Evolutionary conservation across 2,797 vertebrate genomes (phyloP).

Genomic region (Hoplostethus atlanticus): DNA sequence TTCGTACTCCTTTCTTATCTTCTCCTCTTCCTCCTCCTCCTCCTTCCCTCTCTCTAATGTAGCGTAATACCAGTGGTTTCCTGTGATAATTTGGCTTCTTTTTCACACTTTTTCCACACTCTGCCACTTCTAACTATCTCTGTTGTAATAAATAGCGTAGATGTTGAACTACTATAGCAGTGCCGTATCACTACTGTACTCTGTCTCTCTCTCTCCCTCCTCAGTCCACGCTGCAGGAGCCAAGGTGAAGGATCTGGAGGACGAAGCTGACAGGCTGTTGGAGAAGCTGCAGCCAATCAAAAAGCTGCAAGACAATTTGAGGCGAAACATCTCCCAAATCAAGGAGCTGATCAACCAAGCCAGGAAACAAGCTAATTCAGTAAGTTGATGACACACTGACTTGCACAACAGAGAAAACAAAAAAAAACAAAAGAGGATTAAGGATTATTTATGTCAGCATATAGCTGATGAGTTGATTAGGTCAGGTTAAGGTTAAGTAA

Average conservation of each 20-base stretch:
- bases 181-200: background rate
- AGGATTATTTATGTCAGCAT: no score
- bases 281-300: conserved; percentile 97
- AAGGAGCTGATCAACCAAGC: conserved; percentile 98
- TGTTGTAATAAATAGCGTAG: conserved; percentile 20
- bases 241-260: conserved; percentile 93
- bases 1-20: background rate
- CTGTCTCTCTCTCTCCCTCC: background rate
- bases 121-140: conserved; percentile 28
- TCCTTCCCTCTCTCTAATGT: conserved; percentile 6
- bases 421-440: no score
- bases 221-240: conserved; percentile 94
- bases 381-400: conserved; percentile 74
- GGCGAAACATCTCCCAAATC: conserved; percentile 97
- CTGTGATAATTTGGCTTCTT: conserved; percentile 26
- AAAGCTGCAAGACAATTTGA: conserved; percentile 94
- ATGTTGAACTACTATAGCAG: conserved; percentile 15
- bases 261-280: conserved; percentile 92
- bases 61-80: conserved; percentile 34
- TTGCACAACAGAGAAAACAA: background rate
- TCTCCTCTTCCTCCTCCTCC: background rate
- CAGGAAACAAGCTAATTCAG: conserved; percentile 98
- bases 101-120: conserved; percentile 10
- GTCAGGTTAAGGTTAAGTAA: no score
- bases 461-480: no score